These are phyloP conservation scores for Myocastor coypus DNA, from an alignment of 2,113 vertebrate species.

Conservation along the genomic window DNA sequence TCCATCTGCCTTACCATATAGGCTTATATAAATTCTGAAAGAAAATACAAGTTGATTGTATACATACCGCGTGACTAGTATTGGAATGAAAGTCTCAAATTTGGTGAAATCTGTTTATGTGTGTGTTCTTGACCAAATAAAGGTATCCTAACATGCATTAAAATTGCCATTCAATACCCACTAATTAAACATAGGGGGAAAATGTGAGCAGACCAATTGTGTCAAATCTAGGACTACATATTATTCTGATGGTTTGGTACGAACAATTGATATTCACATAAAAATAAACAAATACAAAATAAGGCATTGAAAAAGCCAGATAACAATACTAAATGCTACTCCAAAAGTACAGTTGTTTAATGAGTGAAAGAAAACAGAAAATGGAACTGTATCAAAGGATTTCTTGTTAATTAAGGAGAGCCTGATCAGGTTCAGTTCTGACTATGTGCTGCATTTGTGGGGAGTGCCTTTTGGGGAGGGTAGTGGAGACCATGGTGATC, in stretches of 20 bases:
- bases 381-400: not conserved
- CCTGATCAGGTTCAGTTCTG: not conserved
- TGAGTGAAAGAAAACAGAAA: not conserved
- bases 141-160: not conserved
- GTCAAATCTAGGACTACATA: not conserved
- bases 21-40: not conserved
- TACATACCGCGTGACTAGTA: not conserved
- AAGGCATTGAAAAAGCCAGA: not conserved
- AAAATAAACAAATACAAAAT: conserved; percentile 36
- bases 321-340: not conserved
- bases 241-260: conserved; percentile 40
- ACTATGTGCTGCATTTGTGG: not conserved
- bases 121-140: not conserved
- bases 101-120: not conserved
- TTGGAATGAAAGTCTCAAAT: not conserved
- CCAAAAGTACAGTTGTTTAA: not conserved
- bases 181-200: conserved; percentile 26
- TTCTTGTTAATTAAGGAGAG: not conserved
- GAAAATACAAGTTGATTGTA: not conserved
- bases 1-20: not conserved
- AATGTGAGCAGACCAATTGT: conserved; percentile 4
- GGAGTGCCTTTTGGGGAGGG: not conserved
- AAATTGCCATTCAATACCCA: conserved; percentile 1
- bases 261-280: not conserved
- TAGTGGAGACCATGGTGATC: not conserved